Evolutionary conservation across 1,140 invertebrate genomes (phyloP).

Genomic region (Hydropsyche tenuis): DNA sequence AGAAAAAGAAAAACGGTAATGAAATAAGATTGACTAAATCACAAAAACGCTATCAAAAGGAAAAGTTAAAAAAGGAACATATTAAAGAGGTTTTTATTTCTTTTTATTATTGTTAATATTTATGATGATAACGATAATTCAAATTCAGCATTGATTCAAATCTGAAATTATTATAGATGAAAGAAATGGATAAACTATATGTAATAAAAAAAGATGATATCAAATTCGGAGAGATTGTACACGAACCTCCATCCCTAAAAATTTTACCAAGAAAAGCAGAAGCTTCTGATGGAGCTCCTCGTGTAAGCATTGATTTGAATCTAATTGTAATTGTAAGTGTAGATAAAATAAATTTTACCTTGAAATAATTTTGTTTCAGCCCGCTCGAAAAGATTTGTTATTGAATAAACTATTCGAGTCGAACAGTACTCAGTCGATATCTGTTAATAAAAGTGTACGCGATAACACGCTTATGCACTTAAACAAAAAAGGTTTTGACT

Average conservation of each 20-base stretch:
- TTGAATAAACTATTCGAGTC: constrained; percentile 61
- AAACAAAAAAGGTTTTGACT: constrained; percentile 53
- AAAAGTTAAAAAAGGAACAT: constrained; percentile 59
- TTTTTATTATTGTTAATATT: background rate
- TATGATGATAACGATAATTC: too few relatives aligned
- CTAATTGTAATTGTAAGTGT: background rate
- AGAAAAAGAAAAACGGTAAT: background rate
- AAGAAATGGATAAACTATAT: constrained; percentile 34
- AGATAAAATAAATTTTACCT: constrained; percentile 1
- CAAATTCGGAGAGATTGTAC: constrained; percentile 71
- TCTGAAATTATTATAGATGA: background rate
- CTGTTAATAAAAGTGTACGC: background rate
- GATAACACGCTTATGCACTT: background rate
- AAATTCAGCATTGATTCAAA: background rate
- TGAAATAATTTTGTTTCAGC: constrained; percentile 54
- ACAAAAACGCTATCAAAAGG: constrained; percentile 60
- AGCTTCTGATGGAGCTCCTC: constrained; percentile 49
- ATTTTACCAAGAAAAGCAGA: constrained; percentile 59
- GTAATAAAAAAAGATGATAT: constrained; percentile 61
- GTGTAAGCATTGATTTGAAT: constrained; percentile 54
- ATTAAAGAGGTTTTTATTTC: constrained; percentile 46
- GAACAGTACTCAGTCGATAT: constrained; percentile 42
- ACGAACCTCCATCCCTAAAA: constrained; percentile 67
- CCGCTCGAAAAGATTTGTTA: constrained; percentile 64
- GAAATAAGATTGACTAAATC: constrained; percentile 57